Base-by-base conservation (phyloP, 2,113 vertebrate species). In the Limnothrissa miodon region DNA sequence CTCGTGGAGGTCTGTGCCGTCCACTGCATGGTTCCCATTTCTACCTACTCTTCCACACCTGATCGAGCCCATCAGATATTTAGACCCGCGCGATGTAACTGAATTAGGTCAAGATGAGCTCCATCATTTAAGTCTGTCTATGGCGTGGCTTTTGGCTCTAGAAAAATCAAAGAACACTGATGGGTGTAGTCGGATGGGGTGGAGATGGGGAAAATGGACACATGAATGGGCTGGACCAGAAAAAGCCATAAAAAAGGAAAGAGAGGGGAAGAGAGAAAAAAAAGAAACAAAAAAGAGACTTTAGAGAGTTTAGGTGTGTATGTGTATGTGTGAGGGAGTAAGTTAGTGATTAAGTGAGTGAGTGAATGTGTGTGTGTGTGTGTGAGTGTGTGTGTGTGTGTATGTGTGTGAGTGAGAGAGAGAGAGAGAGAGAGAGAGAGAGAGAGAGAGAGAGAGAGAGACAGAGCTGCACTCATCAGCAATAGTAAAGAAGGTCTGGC, bases 381-480 rank as follows among this genome's bases (percentile, higher is more conserved):
- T n/a, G n/a, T n/a, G n/a, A n/a, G n/a, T n/a, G n/a, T n/a, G n/a
- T n/a, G n/a, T n/a, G n/a, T n/a, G n/a, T n/a, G n/a, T n/a, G n/a
- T n/a, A n/a, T n/a, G n/a, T n/a, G n/a, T n/a, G 13, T 1, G 36
- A 25, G 78, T 29, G 53, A 23, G 0, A 51, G 8, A 2, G 21
- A 21, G 80, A 5, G 33, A 25, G 33, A 46, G 9, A 70, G 79
- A 42, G 45, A 4, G 7, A 56, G 39, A 48, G 19, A 25, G 51
- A 85, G 70, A 29, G 83, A 66, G 87, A 89, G 88, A 87, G 84
- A 86, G 88, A 88, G 92, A 91, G 89, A 92, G 92, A 89, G 85
- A 90, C 66, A 0, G 92, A 89, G 90, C 87, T 87, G 85, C 87
- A 36, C 29, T 13, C 2, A 74, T 74, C 66, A 74, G 66, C 66